Base-by-base conservation (phyloP, 2,797 vertebrate species). In the Gallinago nigripennis region DNA sequence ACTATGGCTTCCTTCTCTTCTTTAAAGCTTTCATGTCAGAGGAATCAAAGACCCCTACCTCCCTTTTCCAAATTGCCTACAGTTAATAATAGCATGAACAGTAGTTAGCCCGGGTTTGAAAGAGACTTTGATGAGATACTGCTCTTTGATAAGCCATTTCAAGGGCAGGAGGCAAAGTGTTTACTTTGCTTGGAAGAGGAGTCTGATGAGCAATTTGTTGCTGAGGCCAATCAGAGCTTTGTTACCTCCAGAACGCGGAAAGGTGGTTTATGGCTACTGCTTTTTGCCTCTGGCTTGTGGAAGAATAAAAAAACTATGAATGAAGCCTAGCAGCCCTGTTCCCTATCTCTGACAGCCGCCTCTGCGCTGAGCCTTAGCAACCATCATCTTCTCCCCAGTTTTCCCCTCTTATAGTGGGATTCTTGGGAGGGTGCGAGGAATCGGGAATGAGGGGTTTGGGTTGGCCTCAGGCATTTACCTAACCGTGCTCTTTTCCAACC, bases 121-220 rank as follows among this genome's bases (percentile, higher is more conserved):
- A 77, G 56, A 83, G 37, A 37, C 78, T 91, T 81, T 91, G 78
- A 78, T 77, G 71, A 85, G 82, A 46, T 37, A 51, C 0, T 75
- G 82, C 69, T 78, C 82, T 93, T 84, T 73, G 85, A 83, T 77
- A 91, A 91, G 23, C 41, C 51, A 21, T 83, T 83, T 60, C 64
- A 83, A 76, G 81, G 72, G 69, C 75, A 86, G 60, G 27, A 83
- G 41, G 69, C 60, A 39, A 75, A 91, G 69, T 57, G 64, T 89
- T 92, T 82, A 66, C 76, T 78, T 24, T 64, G 69, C 64, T 86
- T 76, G 77, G 39, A 76, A 82, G 45, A 77, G 31, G 17, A 65
- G 20, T 25, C 46, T 81, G 69, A 80, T 77, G 81, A 88, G 68
- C 64, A 88, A 58, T 82, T 76, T 76, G 73, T 60, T 48, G 51